A percentile compares a stretch with the other conserved stretches of the same genome.
These are phyloP conservation scores for Tychaedon coryphoeus DNA, from an alignment of 2,113 vertebrate species.

Conservation along the genomic window DNA sequence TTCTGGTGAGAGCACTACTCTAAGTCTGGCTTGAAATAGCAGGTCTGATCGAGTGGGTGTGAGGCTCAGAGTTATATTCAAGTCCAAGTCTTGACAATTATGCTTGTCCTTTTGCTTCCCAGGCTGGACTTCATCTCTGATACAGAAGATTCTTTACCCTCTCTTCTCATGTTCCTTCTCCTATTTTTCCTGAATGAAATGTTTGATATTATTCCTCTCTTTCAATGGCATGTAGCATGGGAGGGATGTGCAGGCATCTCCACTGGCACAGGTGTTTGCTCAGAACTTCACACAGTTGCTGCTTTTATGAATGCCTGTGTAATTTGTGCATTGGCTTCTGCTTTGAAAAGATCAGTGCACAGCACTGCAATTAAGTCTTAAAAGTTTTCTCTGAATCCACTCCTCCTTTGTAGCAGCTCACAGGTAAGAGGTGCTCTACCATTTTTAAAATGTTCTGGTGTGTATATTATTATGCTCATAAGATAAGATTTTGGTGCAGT, in stretches of 20 bases:
- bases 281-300: not conserved
- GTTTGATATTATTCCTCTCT: not conserved
- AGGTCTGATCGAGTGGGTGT: not conserved
- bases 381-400: not conserved
- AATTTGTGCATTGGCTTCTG: not conserved
- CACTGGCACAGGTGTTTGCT: not conserved
- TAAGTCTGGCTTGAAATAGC: not conserved
- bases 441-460: not conserved
- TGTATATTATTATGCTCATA: not conserved
- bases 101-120: not conserved
- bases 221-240: not conserved
- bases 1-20: not conserved
- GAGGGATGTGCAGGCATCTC: rapidly evolving
- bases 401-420: not conserved
- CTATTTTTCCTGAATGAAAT: not conserved
- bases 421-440: not conserved
- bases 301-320: not conserved
- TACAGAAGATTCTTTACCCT: not conserved
- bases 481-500: not conserved
- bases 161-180: not conserved
- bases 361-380: not conserved
- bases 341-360: not conserved
- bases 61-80: not conserved
- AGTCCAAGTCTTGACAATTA: not conserved
- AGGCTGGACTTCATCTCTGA: not conserved